Percentiles rank a stretch among this genome's conserved stretches.
Evolutionary conservation across 1,140 invertebrate genomes (phyloP).

Genomic region (Trichonephila inaurata): DNA sequence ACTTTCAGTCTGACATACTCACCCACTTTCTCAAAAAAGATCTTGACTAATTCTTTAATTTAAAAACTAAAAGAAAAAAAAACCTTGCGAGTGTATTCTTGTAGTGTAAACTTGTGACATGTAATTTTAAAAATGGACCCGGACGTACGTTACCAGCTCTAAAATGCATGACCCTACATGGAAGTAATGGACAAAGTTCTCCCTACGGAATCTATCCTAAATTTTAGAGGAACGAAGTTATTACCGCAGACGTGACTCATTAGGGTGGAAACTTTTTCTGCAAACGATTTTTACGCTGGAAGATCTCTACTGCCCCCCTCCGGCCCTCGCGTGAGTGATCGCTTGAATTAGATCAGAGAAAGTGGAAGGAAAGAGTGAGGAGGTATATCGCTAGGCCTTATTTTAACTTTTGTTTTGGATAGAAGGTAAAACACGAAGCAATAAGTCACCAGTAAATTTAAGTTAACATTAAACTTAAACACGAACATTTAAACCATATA

Average conservation of each 20-base stretch:
- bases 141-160: not conserved
- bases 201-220: not conserved
- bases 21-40: too few species aligned
- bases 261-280: slow-evolving; percentile 45
- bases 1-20: too few species aligned
- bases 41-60: too few species aligned
- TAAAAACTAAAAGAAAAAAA: not conserved
- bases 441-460: not conserved
- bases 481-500: too few species aligned
- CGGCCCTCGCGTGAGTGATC: slow-evolving; percentile 19
- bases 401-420: not conserved
- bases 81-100: not conserved
- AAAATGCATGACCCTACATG: slow-evolving; percentile 23
- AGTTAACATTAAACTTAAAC: too few species aligned
- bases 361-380: not conserved
- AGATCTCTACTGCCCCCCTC: not conserved
- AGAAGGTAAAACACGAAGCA: not conserved
- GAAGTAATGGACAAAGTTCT: slow-evolving; percentile 24
- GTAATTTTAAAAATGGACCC: slow-evolving; percentile 9
- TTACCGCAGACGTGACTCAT: slow-evolving; percentile 46
- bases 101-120: slow-evolving; percentile 16
- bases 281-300: not conserved
- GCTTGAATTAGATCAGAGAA: not conserved
- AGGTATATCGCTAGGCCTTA: not conserved
- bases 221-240: slow-evolving; percentile 53